These are phyloP conservation scores for Bergia sp. DNA, from an alignment of 92 coral and sea anemone species.

Conservation along the genomic window DNA sequence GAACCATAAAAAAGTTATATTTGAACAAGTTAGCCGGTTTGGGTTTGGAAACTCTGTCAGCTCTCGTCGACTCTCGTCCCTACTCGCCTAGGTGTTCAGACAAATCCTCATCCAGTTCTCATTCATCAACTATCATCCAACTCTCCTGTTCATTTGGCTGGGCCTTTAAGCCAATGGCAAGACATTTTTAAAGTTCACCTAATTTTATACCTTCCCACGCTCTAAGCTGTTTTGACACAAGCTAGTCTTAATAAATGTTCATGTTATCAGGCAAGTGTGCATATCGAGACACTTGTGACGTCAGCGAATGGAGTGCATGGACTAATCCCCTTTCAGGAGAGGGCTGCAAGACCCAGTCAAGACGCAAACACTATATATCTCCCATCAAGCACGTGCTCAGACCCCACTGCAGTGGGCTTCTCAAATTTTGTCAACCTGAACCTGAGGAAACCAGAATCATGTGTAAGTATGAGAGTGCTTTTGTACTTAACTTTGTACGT, in stretches of 20 bases:
- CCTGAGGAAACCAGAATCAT: slow-evolving; percentile 72
- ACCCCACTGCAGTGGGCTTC: slow-evolving; percentile 65
- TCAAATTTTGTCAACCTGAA: slow-evolving; percentile 62
- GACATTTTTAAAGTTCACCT: no score
- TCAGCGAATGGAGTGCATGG: slow-evolving; percentile 74
- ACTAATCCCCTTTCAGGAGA: slow-evolving; percentile 63
- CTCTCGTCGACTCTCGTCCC: no score
- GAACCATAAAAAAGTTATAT: no score
- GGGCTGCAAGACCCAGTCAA: slow-evolving; percentile 78
- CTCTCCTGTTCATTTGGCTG: no score
- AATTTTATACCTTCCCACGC: background rate
- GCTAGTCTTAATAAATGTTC: background rate
- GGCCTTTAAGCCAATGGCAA: no score
- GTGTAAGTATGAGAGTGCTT: slow-evolving; percentile 56
- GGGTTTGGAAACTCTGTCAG: no score
- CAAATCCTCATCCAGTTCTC: no score
- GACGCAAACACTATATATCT: slow-evolving; percentile 58
- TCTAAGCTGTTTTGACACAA: background rate
- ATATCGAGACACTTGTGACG: slow-evolving; percentile 76
- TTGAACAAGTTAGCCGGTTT: no score
- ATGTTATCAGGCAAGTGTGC: slow-evolving; percentile 66
- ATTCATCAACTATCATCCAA: no score
- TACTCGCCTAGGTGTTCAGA: no score
- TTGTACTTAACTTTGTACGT: no score
- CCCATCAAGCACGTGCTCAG: slow-evolving; percentile 69